A percentile compares a stretch with the other conserved stretches of the same genome.
Conservation (phyloP, 2,113 vertebrate genomes). For the Corynorhinus townsendii region DNA sequence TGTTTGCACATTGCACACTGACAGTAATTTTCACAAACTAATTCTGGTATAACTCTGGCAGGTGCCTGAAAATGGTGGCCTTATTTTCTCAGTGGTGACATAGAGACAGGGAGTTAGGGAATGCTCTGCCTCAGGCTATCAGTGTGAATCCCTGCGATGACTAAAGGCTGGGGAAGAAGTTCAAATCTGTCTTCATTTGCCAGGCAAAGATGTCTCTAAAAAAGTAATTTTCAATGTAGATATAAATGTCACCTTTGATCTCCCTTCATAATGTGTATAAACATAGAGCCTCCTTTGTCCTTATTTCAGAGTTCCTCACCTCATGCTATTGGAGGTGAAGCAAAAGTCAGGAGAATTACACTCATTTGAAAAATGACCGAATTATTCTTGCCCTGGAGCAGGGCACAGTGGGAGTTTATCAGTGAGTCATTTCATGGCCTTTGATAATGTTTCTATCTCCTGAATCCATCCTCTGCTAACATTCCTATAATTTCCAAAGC, state of each 20-base stretch:
- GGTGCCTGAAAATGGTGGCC: background rate
- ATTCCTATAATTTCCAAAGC: constrained; percentile 18
- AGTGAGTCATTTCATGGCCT: constrained; percentile 25
- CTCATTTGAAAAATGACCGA: constrained; percentile 59
- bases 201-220: background rate
- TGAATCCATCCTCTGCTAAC: background rate
- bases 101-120: background rate
- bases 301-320: background rate
- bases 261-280: background rate
- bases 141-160: background rate
- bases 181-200: constrained; percentile 34
- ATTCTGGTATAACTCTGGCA: background rate
- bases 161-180: background rate
- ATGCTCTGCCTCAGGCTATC: background rate
- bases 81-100: background rate
- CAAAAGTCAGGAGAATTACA: constrained; percentile 10
- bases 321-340: background rate
- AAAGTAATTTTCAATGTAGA: constrained; percentile 34
- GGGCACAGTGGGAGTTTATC: constrained; percentile 38
- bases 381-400: constrained; percentile 39
- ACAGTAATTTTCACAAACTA: constrained; percentile 30
- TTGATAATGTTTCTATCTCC: background rate
- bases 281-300: background rate
- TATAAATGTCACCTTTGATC: background rate
- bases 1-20: background rate